Evolutionary conservation across 2,888 invertebrate genomes (phyloP), one percentile per base, ranked within the genome.

Genomic region (Pachliopta kotzebuea): DNA sequence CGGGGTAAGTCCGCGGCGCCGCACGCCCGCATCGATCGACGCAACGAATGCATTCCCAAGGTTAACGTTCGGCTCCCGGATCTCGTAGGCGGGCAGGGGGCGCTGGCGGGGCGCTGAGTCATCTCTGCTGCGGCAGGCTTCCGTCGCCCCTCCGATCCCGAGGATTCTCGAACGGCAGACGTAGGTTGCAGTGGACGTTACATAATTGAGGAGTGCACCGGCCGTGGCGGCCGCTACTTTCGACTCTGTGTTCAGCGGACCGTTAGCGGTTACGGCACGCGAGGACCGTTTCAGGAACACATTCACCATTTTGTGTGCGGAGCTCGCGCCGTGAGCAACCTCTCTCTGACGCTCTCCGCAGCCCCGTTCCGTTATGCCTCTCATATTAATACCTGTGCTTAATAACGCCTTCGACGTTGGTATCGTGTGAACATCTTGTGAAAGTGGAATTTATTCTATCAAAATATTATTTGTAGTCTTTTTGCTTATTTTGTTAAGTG

Each of bases 241-340:
- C 88, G 80, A 84, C 71, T 71, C 73, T 69, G 71, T 76, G 86
- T 78, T 84, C 88, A 80, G 78, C 85, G 85, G 81, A 82, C 80
- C 87, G 87, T 81, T 76, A 75, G 80, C 80, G 81, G 83, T 84
- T 83, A 83, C 83, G 71, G 81, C 85, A 85, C 87, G 86, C 87
- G 82, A 86, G 81, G 81, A 84, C 79, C 82, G 85, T 78, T 87
- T 87, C 86, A 86, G 86, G 84, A 83, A 85, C 85, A 87, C 89
- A 86, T 88, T 90, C 88, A 88, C 89, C 88, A 89, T 89, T 88
- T 87, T 88, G 83, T 83, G 75, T 74, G 79, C 82, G 85, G 74
- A 77, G 76, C 77, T 84, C 78, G 84, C 72, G 76, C 77, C 74
- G 77, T 50, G 57, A 70, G 77, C 78, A 69, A 76, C 81, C 77